These are phyloP conservation scores for Pangasius djambal DNA, from an alignment of 2,797 vertebrate species.

Conservation along the genomic window DNA sequence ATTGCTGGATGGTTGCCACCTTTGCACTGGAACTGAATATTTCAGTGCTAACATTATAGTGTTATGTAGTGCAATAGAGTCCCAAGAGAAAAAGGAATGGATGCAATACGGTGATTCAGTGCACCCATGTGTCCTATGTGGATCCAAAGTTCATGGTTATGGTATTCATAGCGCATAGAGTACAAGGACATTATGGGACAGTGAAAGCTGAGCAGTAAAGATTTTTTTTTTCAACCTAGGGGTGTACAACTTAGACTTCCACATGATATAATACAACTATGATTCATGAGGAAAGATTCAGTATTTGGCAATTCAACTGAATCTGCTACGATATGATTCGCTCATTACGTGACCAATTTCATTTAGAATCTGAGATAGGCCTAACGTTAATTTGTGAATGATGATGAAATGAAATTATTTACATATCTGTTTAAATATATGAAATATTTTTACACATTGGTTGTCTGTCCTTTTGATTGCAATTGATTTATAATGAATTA, in stretches of 20 bases:
- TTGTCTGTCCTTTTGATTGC: neutral
- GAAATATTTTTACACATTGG: neutral
- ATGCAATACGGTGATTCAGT: neutral
- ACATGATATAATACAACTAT: neutral
- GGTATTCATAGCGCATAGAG: neutral
- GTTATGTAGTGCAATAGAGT: conserved; percentile 28
- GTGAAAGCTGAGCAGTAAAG: neutral
- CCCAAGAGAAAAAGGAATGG: conserved; percentile 29
- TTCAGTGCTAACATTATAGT: conserved; percentile 20
- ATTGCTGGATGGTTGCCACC: conserved; percentile 41
- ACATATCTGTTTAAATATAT: neutral
- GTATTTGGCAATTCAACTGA: no score
- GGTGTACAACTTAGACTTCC: neutral
- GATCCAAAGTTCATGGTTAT: neutral
- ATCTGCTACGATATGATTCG: neutral
- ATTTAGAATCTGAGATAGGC: neutral
- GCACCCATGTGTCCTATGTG: neutral
- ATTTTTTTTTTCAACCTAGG: no score
- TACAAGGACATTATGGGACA: neutral
- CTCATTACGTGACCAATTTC: neutral
- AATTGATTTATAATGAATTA: neutral
- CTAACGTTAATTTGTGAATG: neutral
- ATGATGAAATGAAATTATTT: neutral
- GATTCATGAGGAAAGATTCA: neutral
- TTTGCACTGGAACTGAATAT: conserved; percentile 35